Evolutionary conservation across 2,113 vertebrate species (phyloP).

Genomic region (Heterocephalus glaber): DNA sequence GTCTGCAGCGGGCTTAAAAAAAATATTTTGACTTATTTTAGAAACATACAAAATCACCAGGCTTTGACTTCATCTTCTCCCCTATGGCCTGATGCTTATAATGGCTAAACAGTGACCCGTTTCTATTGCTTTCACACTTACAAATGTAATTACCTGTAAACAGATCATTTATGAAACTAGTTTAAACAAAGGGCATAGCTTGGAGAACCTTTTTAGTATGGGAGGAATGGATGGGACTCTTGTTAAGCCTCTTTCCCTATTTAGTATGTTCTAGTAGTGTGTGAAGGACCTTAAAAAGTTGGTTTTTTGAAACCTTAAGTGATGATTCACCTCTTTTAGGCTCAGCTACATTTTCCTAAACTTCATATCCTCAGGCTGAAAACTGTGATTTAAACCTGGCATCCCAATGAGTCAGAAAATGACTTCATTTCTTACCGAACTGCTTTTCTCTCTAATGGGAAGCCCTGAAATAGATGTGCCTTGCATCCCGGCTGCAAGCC

Average conservation of each 20-base stretch:
- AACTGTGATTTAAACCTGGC: conserved; percentile 72
- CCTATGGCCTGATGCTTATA: not conserved
- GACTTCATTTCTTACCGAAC: conserved; percentile 77
- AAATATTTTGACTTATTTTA: conserved; percentile 1
- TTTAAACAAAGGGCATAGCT: conserved; percentile 32
- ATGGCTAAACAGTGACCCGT: conserved; percentile 13
- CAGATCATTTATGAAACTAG: conserved; percentile 33
- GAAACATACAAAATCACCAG: conserved; percentile 7
- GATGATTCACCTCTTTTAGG: conserved; percentile 66
- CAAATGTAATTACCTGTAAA: not conserved
- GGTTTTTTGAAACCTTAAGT: conserved; percentile 58
- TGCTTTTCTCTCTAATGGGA: conserved; percentile 77
- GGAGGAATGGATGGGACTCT: conserved; percentile 12
- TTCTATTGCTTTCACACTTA: not conserved
- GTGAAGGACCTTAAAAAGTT: conserved; percentile 40
- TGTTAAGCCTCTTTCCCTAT: not conserved
- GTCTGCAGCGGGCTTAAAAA: too few species aligned
- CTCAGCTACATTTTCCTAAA: conserved; percentile 59
- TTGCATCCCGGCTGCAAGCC: conserved; percentile 77
- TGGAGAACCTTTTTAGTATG: conserved; percentile 33
- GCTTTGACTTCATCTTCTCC: not conserved
- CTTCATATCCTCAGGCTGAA: conserved; percentile 62
- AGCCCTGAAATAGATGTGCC: conserved; percentile 74
- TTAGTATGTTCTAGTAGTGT: not conserved
- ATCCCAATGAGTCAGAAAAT: conserved; percentile 77